phyloP scores from a whole-genome alignment of 2,888 invertebrate genomes.

The Stenchaetothrips biformis region DNA sequence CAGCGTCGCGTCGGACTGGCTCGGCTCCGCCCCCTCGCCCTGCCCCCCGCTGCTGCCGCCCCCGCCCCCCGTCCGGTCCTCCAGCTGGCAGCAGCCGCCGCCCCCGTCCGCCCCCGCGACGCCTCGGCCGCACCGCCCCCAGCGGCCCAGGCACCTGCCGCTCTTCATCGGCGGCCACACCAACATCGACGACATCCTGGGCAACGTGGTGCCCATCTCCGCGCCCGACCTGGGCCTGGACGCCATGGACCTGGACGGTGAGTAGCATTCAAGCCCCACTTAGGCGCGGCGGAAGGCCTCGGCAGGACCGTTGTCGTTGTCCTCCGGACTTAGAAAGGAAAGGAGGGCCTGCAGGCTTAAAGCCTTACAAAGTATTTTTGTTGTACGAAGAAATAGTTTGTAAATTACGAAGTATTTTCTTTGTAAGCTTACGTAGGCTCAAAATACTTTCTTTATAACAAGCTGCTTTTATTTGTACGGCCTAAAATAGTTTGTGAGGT shows the following conservation, averaged over 20 bases:
- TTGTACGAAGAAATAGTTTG: too few species aligned
- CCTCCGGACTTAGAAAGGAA: too few species aligned
- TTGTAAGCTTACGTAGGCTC: too few species aligned
- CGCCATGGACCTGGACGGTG: constrained; percentile 28
- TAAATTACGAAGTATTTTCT: too few species aligned
- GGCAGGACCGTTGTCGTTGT: too few species aligned
- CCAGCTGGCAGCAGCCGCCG: constrained; percentile 29
- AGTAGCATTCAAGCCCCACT: background rate
- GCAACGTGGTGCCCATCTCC: constrained; percentile 45
- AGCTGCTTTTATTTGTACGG: too few species aligned
- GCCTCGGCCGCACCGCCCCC: constrained; percentile 32
- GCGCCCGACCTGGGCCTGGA: constrained; percentile 31
- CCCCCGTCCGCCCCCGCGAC: background rate
- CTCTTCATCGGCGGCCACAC: constrained; percentile 78
- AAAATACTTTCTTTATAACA: too few species aligned
- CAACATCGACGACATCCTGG: constrained; percentile 86
- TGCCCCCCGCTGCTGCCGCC: background rate
- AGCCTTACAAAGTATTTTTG: too few species aligned
- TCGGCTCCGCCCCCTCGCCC: background rate
- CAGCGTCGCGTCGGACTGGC: background rate
- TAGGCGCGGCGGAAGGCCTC: too few species aligned
- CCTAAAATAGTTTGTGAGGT: too few species aligned
- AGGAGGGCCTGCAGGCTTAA: too few species aligned
- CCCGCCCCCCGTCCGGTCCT: constrained; percentile 38
- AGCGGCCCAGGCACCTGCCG: constrained; percentile 43